Percentiles rank a stretch among this genome's conserved stretches.
These are phyloP conservation scores for Himalopsyche tibetana DNA, from an alignment of 2,888 invertebrate species.

Conservation along the genomic window DNA sequence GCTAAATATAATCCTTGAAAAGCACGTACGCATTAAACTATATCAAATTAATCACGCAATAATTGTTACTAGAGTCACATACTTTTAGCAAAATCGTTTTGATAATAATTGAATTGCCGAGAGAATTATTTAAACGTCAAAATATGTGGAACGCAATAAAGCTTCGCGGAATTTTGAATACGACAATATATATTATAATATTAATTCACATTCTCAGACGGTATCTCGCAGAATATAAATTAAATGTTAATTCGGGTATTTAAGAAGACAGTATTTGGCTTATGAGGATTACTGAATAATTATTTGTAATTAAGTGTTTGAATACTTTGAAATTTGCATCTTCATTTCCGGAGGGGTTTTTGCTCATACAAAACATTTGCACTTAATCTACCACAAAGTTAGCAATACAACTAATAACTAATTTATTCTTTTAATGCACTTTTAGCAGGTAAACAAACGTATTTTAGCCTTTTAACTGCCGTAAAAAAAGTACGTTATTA, in stretches of 20 bases:
- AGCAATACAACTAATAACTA: too few species aligned
- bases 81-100: not conserved
- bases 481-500: too few species aligned
- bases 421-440: too few species aligned
- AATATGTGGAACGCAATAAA: slow-evolving; percentile 13
- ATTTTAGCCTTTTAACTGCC: too few species aligned
- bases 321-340: too few species aligned
- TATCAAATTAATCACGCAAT: slow-evolving; percentile 8
- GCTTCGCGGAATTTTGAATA: slow-evolving; percentile 21
- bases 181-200: not conserved
- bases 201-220: slow-evolving; percentile 11
- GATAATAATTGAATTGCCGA: slow-evolving; percentile 26
- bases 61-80: not conserved
- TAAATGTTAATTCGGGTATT: slow-evolving; percentile 7
- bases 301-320: too few species aligned
- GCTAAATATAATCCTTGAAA: not conserved
- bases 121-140: slow-evolving; percentile 10
- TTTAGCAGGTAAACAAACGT: too few species aligned
- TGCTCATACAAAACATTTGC: too few species aligned
- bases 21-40: not conserved
- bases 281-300: not conserved
- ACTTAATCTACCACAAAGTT: too few species aligned
- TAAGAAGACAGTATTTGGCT: not conserved
- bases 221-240: not conserved
- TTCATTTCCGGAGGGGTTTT: too few species aligned